Conservation (phyloP, 2,797 vertebrate species). For the Alectoris magna region DNA sequence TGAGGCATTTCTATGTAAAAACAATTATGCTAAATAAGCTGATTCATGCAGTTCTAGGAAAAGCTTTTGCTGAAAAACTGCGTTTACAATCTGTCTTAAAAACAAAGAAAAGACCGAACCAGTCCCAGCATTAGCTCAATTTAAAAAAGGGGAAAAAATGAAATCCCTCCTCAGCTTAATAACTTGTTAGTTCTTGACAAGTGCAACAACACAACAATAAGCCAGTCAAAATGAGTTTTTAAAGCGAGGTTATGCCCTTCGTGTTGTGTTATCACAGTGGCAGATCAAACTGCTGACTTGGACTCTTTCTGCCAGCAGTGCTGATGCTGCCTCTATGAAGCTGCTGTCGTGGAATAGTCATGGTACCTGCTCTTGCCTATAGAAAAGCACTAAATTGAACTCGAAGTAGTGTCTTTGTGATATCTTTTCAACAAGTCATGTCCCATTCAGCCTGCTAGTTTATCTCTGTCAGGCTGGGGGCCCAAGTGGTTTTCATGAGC, state of each 20-base stretch:
- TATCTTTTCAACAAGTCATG: slow-evolving; percentile 85
- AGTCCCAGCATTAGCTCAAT: slow-evolving; percentile 61
- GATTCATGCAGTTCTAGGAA: slow-evolving; percentile 21
- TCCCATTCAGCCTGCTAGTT: slow-evolving; percentile 82
- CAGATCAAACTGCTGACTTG: slow-evolving; percentile 74
- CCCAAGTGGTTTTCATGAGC: slow-evolving; percentile 75
- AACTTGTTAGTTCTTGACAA: slow-evolving; percentile 71
- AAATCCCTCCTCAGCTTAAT: slow-evolving; percentile 60
- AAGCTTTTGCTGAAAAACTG: slow-evolving; percentile 47
- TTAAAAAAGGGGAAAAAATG: slow-evolving; percentile 44
- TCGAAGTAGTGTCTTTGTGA: slow-evolving; percentile 80
- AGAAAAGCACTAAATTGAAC: slow-evolving; percentile 79
- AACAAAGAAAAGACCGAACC: slow-evolving; percentile 12
- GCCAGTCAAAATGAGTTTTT: slow-evolving; percentile 74
- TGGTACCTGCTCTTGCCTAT: slow-evolving; percentile 71
- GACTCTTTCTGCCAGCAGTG: slow-evolving; percentile 63
- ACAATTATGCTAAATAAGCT: slow-evolving; percentile 34
- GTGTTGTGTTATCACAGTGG: slow-evolving; percentile 68
- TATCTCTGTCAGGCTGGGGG: slow-evolving; percentile 80
- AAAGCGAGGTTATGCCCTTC: slow-evolving; percentile 73
- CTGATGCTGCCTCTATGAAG: slow-evolving; percentile 68
- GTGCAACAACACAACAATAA: slow-evolving; percentile 67
- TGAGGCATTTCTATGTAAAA: slow-evolving; percentile 1
- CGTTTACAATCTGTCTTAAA: slow-evolving; percentile 48
- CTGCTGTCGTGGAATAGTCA: slow-evolving; percentile 68